phyloP scores from a whole-genome alignment of 2,888 invertebrate genomes.

The Paralinhomoeus sp. region DNA sequence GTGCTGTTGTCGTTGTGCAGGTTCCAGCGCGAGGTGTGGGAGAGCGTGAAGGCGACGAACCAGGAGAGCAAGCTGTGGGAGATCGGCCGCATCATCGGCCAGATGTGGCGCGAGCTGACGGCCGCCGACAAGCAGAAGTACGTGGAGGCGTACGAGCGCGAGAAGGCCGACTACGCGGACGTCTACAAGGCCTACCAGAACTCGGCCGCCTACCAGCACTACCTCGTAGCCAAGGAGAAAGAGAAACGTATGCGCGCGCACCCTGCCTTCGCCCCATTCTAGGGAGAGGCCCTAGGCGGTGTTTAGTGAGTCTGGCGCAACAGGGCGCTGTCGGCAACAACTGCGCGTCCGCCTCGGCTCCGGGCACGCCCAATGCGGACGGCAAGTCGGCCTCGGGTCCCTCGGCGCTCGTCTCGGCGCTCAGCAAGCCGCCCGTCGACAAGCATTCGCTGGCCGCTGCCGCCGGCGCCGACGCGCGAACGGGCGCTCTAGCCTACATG shows the following conservation, averaged over 20 bases:
- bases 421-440: no score
- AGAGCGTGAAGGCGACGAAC: constrained; percentile 61
- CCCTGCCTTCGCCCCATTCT: no score
- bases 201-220: constrained; percentile 57
- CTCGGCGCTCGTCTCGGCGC: no score
- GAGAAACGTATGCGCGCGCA: not conserved
- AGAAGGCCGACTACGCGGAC: constrained; percentile 51
- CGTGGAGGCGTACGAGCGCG: constrained; percentile 31
- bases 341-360: no score
- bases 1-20: not conserved
- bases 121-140: constrained; percentile 50
- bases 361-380: no score
- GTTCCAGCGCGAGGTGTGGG: not conserved
- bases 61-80: constrained; percentile 93
- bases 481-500: no score
- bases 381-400: no score
- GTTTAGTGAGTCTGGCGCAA: no score
- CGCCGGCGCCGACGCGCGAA: no score
- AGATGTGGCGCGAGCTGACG: constrained; percentile 85
- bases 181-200: constrained; percentile 78
- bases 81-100: constrained; percentile 87
- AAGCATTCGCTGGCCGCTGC: no score
- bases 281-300: no score
- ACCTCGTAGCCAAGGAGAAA: constrained; percentile 1
- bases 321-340: no score